Evolutionary conservation across 1,140 invertebrate species (phyloP).

Genomic region (Steinernema feltiae): DNA sequence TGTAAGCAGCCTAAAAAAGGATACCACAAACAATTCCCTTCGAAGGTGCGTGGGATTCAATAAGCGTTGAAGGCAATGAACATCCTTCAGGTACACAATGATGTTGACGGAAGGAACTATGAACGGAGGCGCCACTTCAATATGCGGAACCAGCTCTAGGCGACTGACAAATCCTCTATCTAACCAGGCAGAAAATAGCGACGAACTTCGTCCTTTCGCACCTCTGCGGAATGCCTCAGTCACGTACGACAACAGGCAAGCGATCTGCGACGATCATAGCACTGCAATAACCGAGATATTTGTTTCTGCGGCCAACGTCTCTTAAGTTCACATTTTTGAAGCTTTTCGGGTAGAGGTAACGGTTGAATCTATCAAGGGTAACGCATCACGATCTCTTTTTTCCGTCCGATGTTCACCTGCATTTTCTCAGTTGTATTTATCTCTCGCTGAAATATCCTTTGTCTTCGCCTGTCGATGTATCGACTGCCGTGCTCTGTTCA

Average conservation of each 20-base stretch:
- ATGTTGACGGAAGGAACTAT: neutral
- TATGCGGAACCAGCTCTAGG: neutral
- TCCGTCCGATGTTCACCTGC: no score
- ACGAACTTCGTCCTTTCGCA: neutral
- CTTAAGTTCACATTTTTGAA: neutral
- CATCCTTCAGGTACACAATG: neutral
- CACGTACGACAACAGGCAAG: neutral
- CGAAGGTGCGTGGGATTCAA: neutral
- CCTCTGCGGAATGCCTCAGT: neutral
- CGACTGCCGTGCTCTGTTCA: no score
- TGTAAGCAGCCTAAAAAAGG: neutral
- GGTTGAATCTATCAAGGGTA: neutral
- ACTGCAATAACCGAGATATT: neutral
- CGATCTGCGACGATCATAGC: neutral
- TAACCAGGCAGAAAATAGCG: neutral
- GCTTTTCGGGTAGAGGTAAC: neutral
- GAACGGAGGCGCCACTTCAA: neutral
- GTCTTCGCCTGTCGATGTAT: no score
- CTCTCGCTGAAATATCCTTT: no score
- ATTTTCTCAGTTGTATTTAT: no score
- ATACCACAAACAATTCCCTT: neutral
- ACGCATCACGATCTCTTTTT: neutral
- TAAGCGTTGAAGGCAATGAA: neutral
- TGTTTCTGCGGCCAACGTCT: neutral
- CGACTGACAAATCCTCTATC: neutral